Percentiles rank a stretch among this genome's conserved stretches.
Evolutionary conservation across 2,888 invertebrate species (phyloP).

Genomic region (Drosophila colorata): DNA sequence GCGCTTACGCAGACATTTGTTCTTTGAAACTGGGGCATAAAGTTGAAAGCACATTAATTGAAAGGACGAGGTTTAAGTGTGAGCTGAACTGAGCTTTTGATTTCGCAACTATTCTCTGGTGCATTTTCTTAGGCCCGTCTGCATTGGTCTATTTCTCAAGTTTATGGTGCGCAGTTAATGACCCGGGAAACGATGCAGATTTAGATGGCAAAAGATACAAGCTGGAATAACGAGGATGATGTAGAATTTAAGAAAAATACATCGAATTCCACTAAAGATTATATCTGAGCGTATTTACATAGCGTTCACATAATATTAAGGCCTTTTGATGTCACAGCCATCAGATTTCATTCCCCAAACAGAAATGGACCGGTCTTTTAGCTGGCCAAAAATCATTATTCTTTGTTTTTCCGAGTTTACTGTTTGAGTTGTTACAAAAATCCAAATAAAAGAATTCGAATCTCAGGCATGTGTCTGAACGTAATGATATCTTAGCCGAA

Average conservation of each 20-base stretch:
- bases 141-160: neutral
- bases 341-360: too few species aligned
- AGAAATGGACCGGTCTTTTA: too few species aligned
- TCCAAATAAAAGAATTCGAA: too few species aligned
- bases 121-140: constrained; percentile 14
- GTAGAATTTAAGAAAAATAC: neutral
- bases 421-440: too few species aligned
- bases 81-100: constrained; percentile 21
- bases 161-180: constrained; percentile 12
- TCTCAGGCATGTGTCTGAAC: too few species aligned
- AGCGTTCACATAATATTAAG: too few species aligned
- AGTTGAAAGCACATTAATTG: constrained; percentile 61
- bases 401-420: too few species aligned
- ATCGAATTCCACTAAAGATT: neutral
- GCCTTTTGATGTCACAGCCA: too few species aligned
- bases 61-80: constrained; percentile 49
- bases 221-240: neutral
- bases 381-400: too few species aligned
- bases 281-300: neutral
- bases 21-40: constrained; percentile 46
- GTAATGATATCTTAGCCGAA: too few species aligned
- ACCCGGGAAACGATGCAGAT: neutral
- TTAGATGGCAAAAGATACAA: constrained; percentile 2
- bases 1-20: constrained; percentile 14
- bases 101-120: constrained; percentile 17